phyloP scores from a whole-genome alignment of 2,113 vertebrate species.

The Connochaetes taurinus region DNA sequence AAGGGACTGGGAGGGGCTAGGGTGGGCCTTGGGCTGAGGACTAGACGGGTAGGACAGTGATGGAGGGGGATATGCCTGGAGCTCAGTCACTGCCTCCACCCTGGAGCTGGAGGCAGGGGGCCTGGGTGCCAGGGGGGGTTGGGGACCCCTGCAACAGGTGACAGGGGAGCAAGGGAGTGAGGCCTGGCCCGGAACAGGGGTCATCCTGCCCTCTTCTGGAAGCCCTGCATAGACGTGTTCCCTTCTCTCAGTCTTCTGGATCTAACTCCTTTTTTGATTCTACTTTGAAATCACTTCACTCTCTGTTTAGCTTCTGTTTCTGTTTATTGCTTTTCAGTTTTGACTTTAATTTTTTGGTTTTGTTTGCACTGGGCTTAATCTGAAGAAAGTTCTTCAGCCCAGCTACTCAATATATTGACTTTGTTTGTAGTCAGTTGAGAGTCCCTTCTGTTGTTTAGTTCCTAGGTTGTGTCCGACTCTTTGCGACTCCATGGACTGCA shows the following conservation, averaged over 20 bases:
- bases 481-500: too few species aligned
- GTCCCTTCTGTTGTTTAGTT: too few species aligned
- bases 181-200: too few species aligned
- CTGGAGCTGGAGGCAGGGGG: background rate
- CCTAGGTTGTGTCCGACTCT: too few species aligned
- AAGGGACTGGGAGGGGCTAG: too few species aligned
- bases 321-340: background rate
- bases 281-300: background rate
- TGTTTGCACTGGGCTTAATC: background rate
- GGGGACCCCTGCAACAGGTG: accelerated
- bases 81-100: too few species aligned
- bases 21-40: background rate
- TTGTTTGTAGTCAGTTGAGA: background rate
- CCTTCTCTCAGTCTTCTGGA: background rate
- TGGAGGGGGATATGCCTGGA: background rate
- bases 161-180: background rate
- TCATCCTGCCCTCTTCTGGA: background rate
- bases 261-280: background rate
- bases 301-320: background rate
- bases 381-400: background rate
- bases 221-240: background rate
- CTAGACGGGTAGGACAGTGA: accelerated
- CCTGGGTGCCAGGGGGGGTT: background rate
- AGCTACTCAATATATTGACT: background rate
- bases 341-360: background rate